Base-by-base conservation (phyloP, 2,888 invertebrate species). In the Apodemia zela region DNA sequence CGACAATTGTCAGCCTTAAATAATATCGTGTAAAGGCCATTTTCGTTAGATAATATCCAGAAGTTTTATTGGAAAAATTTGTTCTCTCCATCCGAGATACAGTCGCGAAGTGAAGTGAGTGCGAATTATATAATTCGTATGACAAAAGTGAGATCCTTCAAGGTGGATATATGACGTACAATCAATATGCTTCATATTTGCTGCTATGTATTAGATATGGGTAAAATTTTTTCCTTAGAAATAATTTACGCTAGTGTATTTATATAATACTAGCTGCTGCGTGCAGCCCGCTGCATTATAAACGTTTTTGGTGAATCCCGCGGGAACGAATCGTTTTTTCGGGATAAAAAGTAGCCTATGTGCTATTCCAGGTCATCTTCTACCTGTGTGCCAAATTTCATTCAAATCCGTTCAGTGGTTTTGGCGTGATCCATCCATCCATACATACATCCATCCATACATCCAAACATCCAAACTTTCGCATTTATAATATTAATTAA, bases 1-100 rank as follows among this genome's bases (percentile, higher is more conserved):
- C 47, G 59, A 57, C 79, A 75, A 85, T 80, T 80, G 74, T 76
- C 80, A 79, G 84, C 87, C 85, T 81, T 86, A 85, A 81, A 77
- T 74, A 75, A 70, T 66, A 72, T 66, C 66, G 58, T 62, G 73
- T 76, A 82, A 77, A 81, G 75, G 71, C 75, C 77, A 62, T 61
- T 63, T 75, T 81, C 80, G 66, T 63, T 66, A 72, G 74, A 72
- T 73, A 75, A 75, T 71, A 69, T 71, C 72, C 73, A 73, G 72
- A 77, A 80, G 75, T 70, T 73, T 75, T 79, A 73, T 76, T 81
- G 73, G 81, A 78, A 81, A 84, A 84, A 84, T 81, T 78, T 79
- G 77, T 81, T 78, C 78, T 75, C 76, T 80, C 78, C 75, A 79
- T 81, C 82, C 76, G 75, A 77, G 78, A 81, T 84, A 81, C 77